Evolutionary conservation across 2,888 invertebrate genomes (phyloP), one percentile per base, ranked within the genome.

Genomic region (Troides aeacus): DNA sequence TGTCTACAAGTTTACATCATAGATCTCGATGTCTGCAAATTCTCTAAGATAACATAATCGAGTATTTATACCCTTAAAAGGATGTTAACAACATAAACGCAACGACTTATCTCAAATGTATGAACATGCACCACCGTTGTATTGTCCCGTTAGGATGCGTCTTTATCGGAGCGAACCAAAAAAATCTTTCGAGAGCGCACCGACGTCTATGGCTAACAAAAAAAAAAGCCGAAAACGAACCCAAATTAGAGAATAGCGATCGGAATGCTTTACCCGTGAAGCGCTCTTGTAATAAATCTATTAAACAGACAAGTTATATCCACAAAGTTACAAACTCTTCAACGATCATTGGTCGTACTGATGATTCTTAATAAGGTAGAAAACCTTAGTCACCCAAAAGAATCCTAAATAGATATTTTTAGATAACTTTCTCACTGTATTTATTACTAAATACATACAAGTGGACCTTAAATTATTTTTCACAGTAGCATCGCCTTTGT

Each of bases 221-320:
- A 90, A 90, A 88, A 81, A 87, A 87, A 90, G 21, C 87, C 81
- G 87, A 86, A 88, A 86, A 89, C 86, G 86, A 85, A 85, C 85
- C 87, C 87, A 90, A 92, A 92, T 92, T 90, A 90, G 85, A 81
- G 86, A 85, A 84, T 82, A 78, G 81, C 75, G 82, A 81, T 84
- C 73, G 90, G 90, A 90, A 91, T 92, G 89, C 86, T 89, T 88
- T 88, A 88, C 86, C 88, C 90, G 88, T 85, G 83, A 85, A 83
- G 81, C 79, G 72, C 79, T 78, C 83, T 84, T 82, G 79, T 83
- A 78, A 81, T 80, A 83, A 82, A 81, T 81, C 77, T 77, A 77
- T 74, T 77, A 82, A 84, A 83, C 56, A n/a, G n/a, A 56, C 56
- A 46, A 46, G 72, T 56, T 56, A 56, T 70, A 73, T 30, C 46